Evolutionary conservation across 1,140 invertebrate genomes (phyloP), one percentile per base, ranked within the genome.

Genomic region (Portunus trituberculatus): DNA sequence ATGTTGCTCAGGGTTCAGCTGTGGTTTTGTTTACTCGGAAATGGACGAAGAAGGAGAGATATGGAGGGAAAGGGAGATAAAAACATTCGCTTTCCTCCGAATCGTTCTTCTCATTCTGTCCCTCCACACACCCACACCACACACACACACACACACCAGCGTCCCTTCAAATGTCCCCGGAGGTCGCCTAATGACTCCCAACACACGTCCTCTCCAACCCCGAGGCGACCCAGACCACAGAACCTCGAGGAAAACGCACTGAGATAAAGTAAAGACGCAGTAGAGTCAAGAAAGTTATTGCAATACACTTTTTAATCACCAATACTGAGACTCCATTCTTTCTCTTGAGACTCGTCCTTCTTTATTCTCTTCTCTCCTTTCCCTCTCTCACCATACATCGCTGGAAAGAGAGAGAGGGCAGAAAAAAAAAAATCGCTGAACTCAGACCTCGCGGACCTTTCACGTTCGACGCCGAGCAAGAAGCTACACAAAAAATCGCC

Each of bases 1-100:
- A 93, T 93, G 91, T 84, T 28, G 10, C 91, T 84, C 90, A 76
- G 90, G 29, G 29, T 76, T 76, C 90, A 91, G 46, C 59, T 59
- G 59, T 59, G 32, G 59, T 67, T 20, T 25, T 92, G 91, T 82
- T 83, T 83, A 92, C 29, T 16, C 39, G 29, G 14, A 76, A 59
- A 91, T 4, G 48, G 90, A 46, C 31, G 83, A 39, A n/a, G 76
- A 39, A 45, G 32, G 76, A 25, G 28, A 93, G 92, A 48, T 32
- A 88, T 88, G 90, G 16, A 91, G 45, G 90, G 48, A 31, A 67
- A 29, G 10, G 10, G 52, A 91, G 28, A 20, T 32, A 31, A 28
- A 52, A 29, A 31, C 39, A 46, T 29, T n/a, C 89, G 1, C 48
- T 20, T 59, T 29, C 90, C 90, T 31, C 46, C 39, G 0, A 46